Evolutionary conservation across 2,797 vertebrate genomes (phyloP).

Genomic region (Pelodytes ibericus): DNA sequence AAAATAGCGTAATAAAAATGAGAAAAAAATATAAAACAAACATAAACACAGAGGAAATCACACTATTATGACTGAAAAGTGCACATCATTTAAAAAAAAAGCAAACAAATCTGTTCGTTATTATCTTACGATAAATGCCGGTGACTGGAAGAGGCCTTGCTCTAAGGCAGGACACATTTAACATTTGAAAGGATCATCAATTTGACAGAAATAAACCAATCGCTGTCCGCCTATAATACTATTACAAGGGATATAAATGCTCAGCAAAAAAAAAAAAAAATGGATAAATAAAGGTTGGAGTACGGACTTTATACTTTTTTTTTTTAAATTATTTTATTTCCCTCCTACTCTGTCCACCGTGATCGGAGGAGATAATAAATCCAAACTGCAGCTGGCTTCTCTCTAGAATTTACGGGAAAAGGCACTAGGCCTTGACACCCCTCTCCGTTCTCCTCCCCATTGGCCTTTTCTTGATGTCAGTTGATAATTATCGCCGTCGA

Average conservation of each 20-base stretch:
- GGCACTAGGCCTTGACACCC: constrained; percentile 15
- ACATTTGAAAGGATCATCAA: constrained; percentile 27
- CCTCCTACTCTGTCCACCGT: constrained; percentile 34
- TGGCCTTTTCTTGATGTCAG: constrained; percentile 30
- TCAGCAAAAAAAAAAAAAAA: no score
- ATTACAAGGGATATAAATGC: constrained; percentile 42
- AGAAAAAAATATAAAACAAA: background rate
- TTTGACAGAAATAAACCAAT: constrained; percentile 32
- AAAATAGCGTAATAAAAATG: background rate
- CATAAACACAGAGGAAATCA: background rate
- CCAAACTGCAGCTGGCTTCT: constrained; percentile 33
- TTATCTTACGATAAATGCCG: background rate
- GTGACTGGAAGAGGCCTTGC: constrained; percentile 2
- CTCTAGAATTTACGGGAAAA: constrained; percentile 41
- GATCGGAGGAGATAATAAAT: constrained; percentile 46
- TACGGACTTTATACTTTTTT: constrained; percentile 30
- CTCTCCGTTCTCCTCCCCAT: constrained; percentile 25
- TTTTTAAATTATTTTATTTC: no score
- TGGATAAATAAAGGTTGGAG: no score
- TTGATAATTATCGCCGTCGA: constrained; percentile 60
- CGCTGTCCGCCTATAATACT: constrained; percentile 34
- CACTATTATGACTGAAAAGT: background rate
- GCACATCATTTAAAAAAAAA: background rate
- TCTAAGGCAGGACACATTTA: constrained; percentile 40
- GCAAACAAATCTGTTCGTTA: background rate